These are phyloP conservation scores for Thelaira solivaga DNA, from an alignment of 2,888 invertebrate species.

Conservation along the genomic window DNA sequence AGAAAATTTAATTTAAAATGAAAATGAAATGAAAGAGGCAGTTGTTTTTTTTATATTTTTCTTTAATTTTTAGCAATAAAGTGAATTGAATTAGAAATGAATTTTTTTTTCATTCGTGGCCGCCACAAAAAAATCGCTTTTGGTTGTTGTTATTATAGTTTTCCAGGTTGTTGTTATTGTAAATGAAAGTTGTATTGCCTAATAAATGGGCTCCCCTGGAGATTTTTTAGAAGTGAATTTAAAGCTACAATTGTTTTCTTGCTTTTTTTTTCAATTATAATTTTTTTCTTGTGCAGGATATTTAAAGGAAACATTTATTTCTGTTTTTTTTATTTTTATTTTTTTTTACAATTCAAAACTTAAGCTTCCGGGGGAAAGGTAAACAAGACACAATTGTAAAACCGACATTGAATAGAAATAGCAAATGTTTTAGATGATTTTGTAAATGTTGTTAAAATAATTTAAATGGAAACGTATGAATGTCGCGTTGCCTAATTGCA, in stretches of 20 bases:
- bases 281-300: constrained; percentile 10
- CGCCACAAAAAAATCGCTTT: no score
- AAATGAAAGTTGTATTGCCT: constrained; percentile 61
- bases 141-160: not conserved
- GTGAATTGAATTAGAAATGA: constrained; percentile 50
- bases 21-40: constrained; percentile 42
- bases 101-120: not conserved
- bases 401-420: not conserved
- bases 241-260: constrained; percentile 22
- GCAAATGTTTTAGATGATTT: constrained; percentile 6
- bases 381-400: not conserved
- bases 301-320: constrained; percentile 33
- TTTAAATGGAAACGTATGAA: constrained; percentile 5
- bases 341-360: not conserved
- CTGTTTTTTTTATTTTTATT: constrained; percentile 1
- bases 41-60: no score
- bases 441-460: not conserved
- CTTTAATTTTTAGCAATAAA: constrained; percentile 22
- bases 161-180: constrained; percentile 1
- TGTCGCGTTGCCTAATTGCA: not conserved
- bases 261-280: constrained; percentile 6
- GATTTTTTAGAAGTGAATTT: constrained; percentile 28
- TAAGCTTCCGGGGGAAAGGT: constrained; percentile 60
- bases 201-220: constrained; percentile 46
- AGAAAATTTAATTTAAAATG: constrained; percentile 19